phyloP scores from a whole-genome alignment of 2,113 vertebrate genomes.

The Rhinoderma darwinii region DNA sequence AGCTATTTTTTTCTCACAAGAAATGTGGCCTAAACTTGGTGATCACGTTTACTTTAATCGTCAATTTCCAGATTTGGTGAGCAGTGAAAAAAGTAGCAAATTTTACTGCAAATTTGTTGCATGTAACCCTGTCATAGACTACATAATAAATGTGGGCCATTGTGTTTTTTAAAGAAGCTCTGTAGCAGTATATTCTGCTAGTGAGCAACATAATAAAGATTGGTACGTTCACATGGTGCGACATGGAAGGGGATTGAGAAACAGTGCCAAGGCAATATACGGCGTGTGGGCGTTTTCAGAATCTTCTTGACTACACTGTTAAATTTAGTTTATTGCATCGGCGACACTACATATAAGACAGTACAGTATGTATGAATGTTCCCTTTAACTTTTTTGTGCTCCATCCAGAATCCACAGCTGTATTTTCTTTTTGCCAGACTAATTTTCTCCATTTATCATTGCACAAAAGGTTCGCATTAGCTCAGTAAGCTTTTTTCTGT shows the following conservation, averaged over 20 bases:
- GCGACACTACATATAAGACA: neutral
- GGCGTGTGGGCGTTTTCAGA: too few species aligned
- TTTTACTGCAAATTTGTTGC: too few species aligned
- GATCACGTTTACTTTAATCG: too few species aligned
- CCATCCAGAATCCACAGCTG: neutral
- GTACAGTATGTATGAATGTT: neutral
- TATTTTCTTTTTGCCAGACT: conserved; percentile 24
- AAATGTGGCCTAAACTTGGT: too few species aligned
- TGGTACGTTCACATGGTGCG: neutral
- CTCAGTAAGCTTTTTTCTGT: neutral
- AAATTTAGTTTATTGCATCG: neutral
- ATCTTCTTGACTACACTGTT: neutral
- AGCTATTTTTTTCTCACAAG: too few species aligned
- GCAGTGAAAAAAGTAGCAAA: too few species aligned
- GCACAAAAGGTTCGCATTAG: conserved; percentile 36
- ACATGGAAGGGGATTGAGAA: too few species aligned
- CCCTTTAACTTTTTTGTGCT: neutral
- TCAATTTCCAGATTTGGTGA: too few species aligned
- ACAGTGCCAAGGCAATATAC: too few species aligned
- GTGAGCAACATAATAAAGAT: neutral
- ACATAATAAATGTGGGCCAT: too few species aligned
- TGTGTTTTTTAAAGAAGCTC: too few species aligned
- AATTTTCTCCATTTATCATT: neutral
- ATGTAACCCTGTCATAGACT: too few species aligned
- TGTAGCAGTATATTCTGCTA: neutral